Percentiles rank a stretch among this genome's conserved stretches.
These are phyloP conservation scores for Leptestheria dahalacensis DNA, from an alignment of 1,140 invertebrate species.

Conservation along the genomic window DNA sequence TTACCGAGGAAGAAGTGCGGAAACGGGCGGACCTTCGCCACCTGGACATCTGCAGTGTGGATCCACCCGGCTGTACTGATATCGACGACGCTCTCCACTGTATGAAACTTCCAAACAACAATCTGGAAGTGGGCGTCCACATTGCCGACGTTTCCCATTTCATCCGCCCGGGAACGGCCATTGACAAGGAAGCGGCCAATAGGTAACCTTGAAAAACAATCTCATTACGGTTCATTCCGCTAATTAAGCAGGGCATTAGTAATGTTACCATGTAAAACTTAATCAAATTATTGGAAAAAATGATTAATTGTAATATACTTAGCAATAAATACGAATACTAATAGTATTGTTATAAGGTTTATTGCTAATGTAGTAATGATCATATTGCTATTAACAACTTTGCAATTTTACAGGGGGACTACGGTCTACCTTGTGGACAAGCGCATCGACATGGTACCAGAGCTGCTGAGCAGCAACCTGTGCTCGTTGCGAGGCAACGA, in stretches of 20 bases:
- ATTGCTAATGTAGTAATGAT: no score
- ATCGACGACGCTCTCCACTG: constrained; percentile 98
- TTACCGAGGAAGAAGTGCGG: constrained; percentile 52
- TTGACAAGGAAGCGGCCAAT: constrained; percentile 71
- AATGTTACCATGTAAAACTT: no score
- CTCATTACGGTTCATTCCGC: no score
- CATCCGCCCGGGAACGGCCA: constrained; percentile 66
- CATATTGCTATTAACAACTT: background rate
- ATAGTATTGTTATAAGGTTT: background rate
- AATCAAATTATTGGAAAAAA: background rate
- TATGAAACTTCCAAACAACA: constrained; percentile 50
- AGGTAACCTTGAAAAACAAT: no score
- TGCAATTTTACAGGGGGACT: constrained; percentile 43
- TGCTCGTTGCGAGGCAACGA: constrained; percentile 71
- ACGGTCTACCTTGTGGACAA: constrained; percentile 83
- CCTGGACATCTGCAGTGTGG: constrained; percentile 84
- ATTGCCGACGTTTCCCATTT: constrained; percentile 93
- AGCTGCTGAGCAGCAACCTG: constrained; percentile 77
- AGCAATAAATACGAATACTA: no score
- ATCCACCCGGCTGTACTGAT: constrained; percentile 97
- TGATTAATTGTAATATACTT: no score
- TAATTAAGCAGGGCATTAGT: no score
- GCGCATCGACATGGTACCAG: constrained; percentile 80
- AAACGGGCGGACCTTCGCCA: constrained; percentile 68
- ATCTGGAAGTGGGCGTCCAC: constrained; percentile 77